phyloP scores from a whole-genome alignment of 2,797 vertebrate genomes.

The Chelon auratus region DNA sequence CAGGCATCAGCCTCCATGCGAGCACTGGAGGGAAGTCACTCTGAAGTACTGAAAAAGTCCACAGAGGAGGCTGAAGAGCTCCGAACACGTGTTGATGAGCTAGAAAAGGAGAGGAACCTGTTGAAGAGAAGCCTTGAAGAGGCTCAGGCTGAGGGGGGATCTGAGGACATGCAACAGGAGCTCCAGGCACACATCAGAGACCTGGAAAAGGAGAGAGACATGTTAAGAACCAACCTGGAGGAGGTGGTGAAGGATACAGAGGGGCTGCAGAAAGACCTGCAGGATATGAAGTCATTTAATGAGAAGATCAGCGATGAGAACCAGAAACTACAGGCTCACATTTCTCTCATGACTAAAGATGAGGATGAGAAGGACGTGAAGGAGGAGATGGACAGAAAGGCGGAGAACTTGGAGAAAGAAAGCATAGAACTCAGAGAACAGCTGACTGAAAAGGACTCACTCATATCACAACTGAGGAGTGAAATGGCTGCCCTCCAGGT shows the following conservation, averaged over 20 bases:
- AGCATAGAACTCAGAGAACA: constrained; percentile 75
- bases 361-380: constrained; percentile 69
- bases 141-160: constrained; percentile 52
- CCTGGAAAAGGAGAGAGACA: constrained; percentile 84
- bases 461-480: constrained; percentile 83
- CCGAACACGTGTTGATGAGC: constrained; percentile 72
- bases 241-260: constrained; percentile 85
- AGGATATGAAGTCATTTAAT: constrained; percentile 85
- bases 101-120: constrained; percentile 77
- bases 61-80: constrained; percentile 78
- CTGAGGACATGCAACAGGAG: constrained; percentile 78
- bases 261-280: constrained; percentile 86
- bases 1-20: constrained; percentile 64
- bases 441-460: constrained; percentile 87
- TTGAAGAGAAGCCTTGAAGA: constrained; percentile 80
- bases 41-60: constrained; percentile 57
- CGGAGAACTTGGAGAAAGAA: constrained; percentile 66
- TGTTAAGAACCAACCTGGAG: constrained; percentile 85
- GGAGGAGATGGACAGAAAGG: constrained; percentile 38
- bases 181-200: constrained; percentile 82
- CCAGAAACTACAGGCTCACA: constrained; percentile 79
- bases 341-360: constrained; percentile 78
- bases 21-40: constrained; percentile 76
- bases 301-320: constrained; percentile 88
- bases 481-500: constrained; percentile 90